Evolutionary conservation across 2,113 vertebrate genomes (phyloP), one percentile per base, ranked within the genome.

Genomic region (Capra hircus): DNA sequence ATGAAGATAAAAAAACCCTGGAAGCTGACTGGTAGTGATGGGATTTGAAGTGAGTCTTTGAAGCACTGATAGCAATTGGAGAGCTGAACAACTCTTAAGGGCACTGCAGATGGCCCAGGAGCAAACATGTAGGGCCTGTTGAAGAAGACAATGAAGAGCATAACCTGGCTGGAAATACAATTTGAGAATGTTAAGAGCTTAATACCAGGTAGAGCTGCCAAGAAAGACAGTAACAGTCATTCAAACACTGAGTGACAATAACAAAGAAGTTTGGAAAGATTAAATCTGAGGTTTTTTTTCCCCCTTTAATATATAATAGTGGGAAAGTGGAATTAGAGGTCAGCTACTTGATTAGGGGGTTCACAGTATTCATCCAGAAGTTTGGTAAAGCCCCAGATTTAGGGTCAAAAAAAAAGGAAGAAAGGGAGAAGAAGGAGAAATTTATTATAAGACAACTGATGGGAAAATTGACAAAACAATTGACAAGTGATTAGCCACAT

Each of bases 381-480:
- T 62, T 90, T 55, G 92, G n/a, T 83, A 53, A 95, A 71, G 27
- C 33, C 33, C 19, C 15, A 60, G 45, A 53, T 27, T 71, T 87
- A 43, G 67, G 30, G 36, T 84, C 40, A 78, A 94, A 50, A 11
- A n/a, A 90, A 95, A 86, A 14, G n/a, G 74, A 96, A 95, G 88
- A 71, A 90, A 95, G 53, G 30, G 53, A 92, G 30, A 84, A 36
- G n/a, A 62, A 96, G 57, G 43, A 95, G 71, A 95, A 96, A 94
- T 23, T 52, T 78, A 33, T 14, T 25, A 7, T 45, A 95, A 71
- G 74, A 83, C 21, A 43, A 53, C 52, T 30, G 36, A 91, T 14
- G 48, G 27, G 5, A 78, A 48, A 64, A 43, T 28, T 91, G 82
- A 91, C 85, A 96, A 86, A 86, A 88, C 84, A 92, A 95, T 55